Percentiles rank a stretch among this genome's conserved stretches.
These are phyloP conservation scores for Eristalinus aeneus DNA, from an alignment of 2,888 invertebrate genomes.

Conservation along the genomic window DNA sequence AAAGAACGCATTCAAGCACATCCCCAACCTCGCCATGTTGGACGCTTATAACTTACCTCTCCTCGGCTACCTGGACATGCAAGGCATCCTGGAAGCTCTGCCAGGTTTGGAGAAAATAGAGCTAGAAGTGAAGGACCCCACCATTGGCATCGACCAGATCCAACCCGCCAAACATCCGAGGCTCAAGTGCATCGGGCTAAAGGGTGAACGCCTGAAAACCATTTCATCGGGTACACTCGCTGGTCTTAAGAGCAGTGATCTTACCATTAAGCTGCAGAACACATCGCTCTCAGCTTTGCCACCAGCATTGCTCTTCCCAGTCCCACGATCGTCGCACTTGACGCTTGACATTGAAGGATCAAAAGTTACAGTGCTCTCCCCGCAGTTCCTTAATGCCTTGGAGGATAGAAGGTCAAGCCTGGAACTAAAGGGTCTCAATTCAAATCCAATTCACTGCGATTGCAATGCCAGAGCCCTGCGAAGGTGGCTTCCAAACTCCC, in stretches of 20 bases:
- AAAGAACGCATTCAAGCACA: constrained; percentile 88
- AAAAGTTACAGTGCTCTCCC: constrained; percentile 87
- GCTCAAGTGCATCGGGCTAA: constrained; percentile 87
- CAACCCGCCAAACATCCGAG: constrained; percentile 90
- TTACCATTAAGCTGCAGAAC: constrained; percentile 89
- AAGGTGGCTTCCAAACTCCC: constrained; percentile 87
- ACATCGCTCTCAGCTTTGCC: constrained; percentile 90
- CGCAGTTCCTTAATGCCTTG: constrained; percentile 89
- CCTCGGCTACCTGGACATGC: constrained; percentile 92
- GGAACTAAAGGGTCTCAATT: constrained; percentile 87
- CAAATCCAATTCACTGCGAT: constrained; percentile 92
- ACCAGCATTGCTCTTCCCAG: constrained; percentile 91
- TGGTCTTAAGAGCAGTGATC: constrained; percentile 87
- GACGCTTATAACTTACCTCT: constrained; percentile 89
- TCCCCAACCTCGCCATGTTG: constrained; percentile 87
- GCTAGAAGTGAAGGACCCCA: constrained; percentile 92
- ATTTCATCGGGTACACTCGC: constrained; percentile 92
- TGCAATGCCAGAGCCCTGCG: constrained; percentile 90
- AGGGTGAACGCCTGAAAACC: constrained; percentile 88
- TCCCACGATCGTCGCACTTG: constrained; percentile 92
- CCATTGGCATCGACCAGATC: constrained; percentile 90
- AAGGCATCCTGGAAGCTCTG: constrained; percentile 89
- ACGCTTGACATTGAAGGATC: constrained; percentile 90
- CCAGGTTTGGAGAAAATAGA: constrained; percentile 88
- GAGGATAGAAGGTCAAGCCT: constrained; percentile 91